phyloP scores from a whole-genome alignment of 2,797 vertebrate species.

The Molossus molossus region DNA sequence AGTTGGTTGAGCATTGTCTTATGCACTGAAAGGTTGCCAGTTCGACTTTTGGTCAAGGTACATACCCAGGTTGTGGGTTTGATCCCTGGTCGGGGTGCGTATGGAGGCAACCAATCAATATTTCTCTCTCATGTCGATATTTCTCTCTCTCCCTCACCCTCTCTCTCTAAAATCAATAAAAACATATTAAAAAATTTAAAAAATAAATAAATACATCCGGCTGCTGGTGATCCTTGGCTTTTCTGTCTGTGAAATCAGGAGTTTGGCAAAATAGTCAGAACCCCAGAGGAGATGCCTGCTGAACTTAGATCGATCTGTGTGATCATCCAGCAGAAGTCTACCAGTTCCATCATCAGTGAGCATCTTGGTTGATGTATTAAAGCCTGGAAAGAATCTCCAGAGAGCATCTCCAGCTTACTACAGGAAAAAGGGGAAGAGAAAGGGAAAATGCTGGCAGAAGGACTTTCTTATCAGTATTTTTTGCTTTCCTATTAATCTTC shows the following conservation, averaged over 20 bases:
- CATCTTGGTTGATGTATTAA: slow-evolving; percentile 57
- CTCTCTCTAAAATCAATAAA: background rate
- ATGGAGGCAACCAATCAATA: too few relatives aligned
- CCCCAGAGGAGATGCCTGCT: background rate
- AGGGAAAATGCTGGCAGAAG: background rate
- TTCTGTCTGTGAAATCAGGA: slow-evolving; percentile 40
- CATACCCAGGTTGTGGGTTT: too few relatives aligned
- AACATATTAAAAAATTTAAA: background rate
- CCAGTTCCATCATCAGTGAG: slow-evolving; percentile 3
- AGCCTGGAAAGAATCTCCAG: slow-evolving; percentile 3
- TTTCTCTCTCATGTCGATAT: too few relatives aligned
- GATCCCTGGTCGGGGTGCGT: too few relatives aligned
- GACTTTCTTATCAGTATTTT: slow-evolving; percentile 24
- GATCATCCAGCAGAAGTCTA: background rate
- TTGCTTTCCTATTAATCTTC: slow-evolving; percentile 55
- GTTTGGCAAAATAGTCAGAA: slow-evolving; percentile 5
- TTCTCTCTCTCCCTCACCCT: too few relatives aligned
- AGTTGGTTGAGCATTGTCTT: too few relatives aligned
- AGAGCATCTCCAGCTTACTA: background rate
- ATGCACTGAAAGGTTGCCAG: too few relatives aligned
- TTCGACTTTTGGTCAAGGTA: too few relatives aligned
- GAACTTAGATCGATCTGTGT: background rate
- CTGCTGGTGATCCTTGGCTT: background rate
- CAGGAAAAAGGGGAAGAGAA: background rate
- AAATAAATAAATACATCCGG: background rate